Evolutionary conservation across 1,140 invertebrate genomes (phyloP), one percentile per base, ranked within the genome.

Genomic region (Heliconius congener): DNA sequence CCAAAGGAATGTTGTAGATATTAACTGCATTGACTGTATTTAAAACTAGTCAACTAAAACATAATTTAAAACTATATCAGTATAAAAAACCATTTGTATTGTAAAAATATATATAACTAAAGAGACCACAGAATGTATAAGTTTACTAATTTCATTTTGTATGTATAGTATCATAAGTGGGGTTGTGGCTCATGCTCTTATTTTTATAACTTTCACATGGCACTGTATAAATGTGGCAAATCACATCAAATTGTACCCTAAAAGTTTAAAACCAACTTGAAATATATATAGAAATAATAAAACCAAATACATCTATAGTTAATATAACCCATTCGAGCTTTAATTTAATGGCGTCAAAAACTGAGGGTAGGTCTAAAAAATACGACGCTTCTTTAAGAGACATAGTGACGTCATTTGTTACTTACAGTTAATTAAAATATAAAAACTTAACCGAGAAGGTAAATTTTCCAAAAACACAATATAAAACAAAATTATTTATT

Each of bases 151-250:
- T 23, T 57, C 3, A 23, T 57, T 57, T 57, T 57, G 55, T 57
- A 57, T 57, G 55, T 57, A 57, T 57, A 57, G 55, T 23, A n/a
- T 57, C 8, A 57, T 18, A 8, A 55, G 52, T 23, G 19, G 55
- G 8, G 55, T 23, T n/a, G 19, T n/a, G 55, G 19, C 55, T 57
- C 1, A n/a, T n/a, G 52, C 18, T 57, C 19, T 57, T n/a, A 57
- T n/a, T 27, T 39, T 76, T 76, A 60, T 27, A 57, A 66, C 74
- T 70, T 42, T n/a, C 39, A 66, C 37, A 76, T 76, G 74, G 74
- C 74, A 76, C 74, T 74, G 52, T 60, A 57, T 8, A 19, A 57
- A 57, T 57, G 55, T 57, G 55, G 23, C 8, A 57, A 8, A 3
- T 57, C n/a, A 57, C 55, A 57, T 19, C n/a, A 57, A 57, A 57